A percentile compares a stretch with the other conserved stretches of the same genome.
phyloP scores from a whole-genome alignment of 2,797 vertebrate species.

The Coendou prehensilis region DNA sequence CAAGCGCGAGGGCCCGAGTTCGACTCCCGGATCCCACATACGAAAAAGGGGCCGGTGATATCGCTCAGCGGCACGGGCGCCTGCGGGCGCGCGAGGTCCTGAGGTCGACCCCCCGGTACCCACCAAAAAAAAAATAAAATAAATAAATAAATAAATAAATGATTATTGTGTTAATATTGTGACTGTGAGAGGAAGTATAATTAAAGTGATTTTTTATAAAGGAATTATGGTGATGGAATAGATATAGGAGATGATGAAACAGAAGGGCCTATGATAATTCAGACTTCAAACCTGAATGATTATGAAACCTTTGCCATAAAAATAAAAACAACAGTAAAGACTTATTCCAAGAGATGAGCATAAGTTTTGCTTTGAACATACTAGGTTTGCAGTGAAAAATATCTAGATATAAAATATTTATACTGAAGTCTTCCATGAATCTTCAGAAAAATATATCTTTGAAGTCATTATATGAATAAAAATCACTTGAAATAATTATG shows the following conservation, averaged over 20 bases:
- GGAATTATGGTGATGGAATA: neutral
- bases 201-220: neutral
- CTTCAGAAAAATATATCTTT: constrained; percentile 1
- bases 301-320: neutral
- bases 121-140: no score
- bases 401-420: constrained; percentile 6
- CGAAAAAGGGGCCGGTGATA: no score
- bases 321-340: neutral
- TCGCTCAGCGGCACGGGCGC: no score
- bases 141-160: no score
- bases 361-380: constrained; percentile 17
- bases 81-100: no score
- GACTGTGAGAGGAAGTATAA: neutral
- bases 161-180: neutral
- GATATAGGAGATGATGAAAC: neutral
- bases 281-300: neutral
- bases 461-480: neutral
- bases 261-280: neutral
- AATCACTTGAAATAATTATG: neutral
- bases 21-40: no score
- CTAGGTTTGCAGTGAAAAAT: neutral
- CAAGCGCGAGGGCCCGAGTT: no score
- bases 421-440: neutral
- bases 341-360: neutral
- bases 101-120: no score